Evolutionary conservation across 2,888 invertebrate species (phyloP), one percentile per base, ranked within the genome.

Genomic region (Hoplodrina blanda): DNA sequence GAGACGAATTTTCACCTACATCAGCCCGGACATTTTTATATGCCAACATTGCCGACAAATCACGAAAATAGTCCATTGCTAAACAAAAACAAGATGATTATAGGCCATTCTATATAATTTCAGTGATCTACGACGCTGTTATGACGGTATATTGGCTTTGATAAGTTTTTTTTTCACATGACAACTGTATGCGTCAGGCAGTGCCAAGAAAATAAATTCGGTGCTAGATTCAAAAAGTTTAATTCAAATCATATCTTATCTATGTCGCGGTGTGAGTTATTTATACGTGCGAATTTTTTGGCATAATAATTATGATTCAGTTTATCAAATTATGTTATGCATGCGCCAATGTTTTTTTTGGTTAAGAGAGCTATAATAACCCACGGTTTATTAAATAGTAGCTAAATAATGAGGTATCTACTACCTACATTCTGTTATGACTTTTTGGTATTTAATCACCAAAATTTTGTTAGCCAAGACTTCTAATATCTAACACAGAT

Each of bases 61-160:
- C 94, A 94, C 88, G 83, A 84, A 87, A 93, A 95, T 93, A 90
- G 94, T 88, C 91, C 86, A 92, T 92, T 92, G 85, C 90, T 92
- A 93, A 94, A 93, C 89, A 93, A 93, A 92, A 93, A 95, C 95
- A 94, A 93, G 92, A 91, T 91, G 91, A 92, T 95, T 95, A 95
- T 95, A 91, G 93, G 86, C 91, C 88, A 92, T 95, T 95, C 89
- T 79, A 89, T 92, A 91, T 92, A 92, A 94, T 95, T 93, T 91
- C 84, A 88, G 85, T 95, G 93, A 95, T 91, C 86, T 93, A 95
- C 86, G 93, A 88, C 85, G 85, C 88, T 85, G 88, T 93, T 92
- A 89, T 84, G 87, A 86, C 84, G 88, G 87, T 88, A 75, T 82
- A 87, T 88, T 89, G 88, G 85, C 90, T 94, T 92, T 93, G 92